These are phyloP conservation scores for Ernsta delagoae DNA, from an alignment of 2,888 invertebrate species.

Conservation along the genomic window DNA sequence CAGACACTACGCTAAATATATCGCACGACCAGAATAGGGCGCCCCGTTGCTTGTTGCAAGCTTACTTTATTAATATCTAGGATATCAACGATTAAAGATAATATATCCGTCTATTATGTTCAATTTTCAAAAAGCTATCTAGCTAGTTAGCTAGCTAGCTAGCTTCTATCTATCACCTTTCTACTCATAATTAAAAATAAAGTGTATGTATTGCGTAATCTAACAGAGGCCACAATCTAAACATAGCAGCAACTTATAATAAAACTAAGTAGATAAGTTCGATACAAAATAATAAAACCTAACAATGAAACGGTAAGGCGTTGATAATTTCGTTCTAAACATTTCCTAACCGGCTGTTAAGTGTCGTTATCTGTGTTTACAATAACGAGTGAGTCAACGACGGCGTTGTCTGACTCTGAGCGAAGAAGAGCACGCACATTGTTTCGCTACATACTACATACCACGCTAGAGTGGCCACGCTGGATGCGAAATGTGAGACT, in stretches of 20 bases:
- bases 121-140: no score
- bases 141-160: no score
- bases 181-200: no score
- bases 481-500: background rate
- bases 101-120: no score
- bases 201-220: no score
- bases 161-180: no score
- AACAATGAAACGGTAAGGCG: constrained; percentile 5
- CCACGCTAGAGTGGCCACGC: background rate
- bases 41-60: background rate
- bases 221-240: no score
- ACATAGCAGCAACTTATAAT: no score
- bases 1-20: constrained; percentile 22
- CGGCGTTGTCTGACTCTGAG: constrained; percentile 3
- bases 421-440: background rate
- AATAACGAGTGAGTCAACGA: constrained; percentile 20
- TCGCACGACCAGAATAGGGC: constrained; percentile 2
- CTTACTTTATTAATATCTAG: no score
- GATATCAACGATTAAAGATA: no score
- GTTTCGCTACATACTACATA: constrained; percentile 2
- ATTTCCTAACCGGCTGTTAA: constrained; percentile 8
- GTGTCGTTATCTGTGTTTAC: constrained; percentile 19
- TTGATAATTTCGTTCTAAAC: constrained; percentile 10
- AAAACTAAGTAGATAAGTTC: no score
- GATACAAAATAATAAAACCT: background rate